Conservation (phyloP, 2,113 vertebrate species). For the Cepphus grylle region DNA sequence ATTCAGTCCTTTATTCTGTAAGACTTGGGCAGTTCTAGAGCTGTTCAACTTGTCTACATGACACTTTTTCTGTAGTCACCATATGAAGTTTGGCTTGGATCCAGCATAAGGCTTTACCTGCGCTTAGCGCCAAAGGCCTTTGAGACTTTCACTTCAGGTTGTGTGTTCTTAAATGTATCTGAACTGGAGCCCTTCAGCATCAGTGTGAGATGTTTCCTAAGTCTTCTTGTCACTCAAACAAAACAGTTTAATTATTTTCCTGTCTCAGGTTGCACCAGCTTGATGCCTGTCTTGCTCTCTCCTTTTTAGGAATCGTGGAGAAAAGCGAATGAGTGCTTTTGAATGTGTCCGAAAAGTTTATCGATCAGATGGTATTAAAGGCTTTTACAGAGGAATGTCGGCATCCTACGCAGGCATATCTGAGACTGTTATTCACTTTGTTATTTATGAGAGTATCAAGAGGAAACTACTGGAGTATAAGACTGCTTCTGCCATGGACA, state of each 20-base stretch:
- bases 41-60: fast-evolving
- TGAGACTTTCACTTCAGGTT: background rate
- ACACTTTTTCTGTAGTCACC: background rate
- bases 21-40: background rate
- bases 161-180: background rate
- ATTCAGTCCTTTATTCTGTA: background rate
- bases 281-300: background rate
- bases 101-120: background rate
- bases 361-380: slow-evolving; percentile 86
- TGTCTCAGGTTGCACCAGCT: background rate
- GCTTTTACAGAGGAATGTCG: slow-evolving; percentile 98
- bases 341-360: slow-evolving; percentile 94
- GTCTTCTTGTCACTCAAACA: background rate
- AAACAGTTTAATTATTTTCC: background rate
- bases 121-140: background rate
- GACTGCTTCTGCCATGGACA: slow-evolving; percentile 80
- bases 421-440: slow-evolving; percentile 98
- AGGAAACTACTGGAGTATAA: slow-evolving; percentile 85
- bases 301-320: slow-evolving; percentile 84
- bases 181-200: background rate
- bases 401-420: slow-evolving; percentile 98
- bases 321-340: slow-evolving; percentile 89
- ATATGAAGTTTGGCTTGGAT: background rate
- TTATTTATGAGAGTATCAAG: slow-evolving; percentile 99
- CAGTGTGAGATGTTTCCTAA: background rate